Percentiles rank a stretch among this genome's conserved stretches.
Conservation (phyloP, 2,113 vertebrate species). For the Osmerus eperlanus region DNA sequence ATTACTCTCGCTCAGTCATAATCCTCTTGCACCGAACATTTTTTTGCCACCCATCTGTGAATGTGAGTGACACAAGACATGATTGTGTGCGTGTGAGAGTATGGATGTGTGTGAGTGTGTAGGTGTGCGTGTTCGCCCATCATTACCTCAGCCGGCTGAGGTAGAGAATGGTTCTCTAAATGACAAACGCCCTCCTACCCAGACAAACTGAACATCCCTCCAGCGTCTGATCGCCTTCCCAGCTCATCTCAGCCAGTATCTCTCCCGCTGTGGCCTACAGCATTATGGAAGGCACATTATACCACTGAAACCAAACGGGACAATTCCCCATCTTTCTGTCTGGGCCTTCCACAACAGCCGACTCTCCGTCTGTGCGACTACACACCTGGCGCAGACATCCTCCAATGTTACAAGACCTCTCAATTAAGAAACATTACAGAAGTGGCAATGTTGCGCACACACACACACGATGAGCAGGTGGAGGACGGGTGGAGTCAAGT, state of each 20-base stretch:
- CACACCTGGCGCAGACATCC: too few relatives aligned
- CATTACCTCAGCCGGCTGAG: too few relatives aligned
- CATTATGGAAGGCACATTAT: too few relatives aligned
- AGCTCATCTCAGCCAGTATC: too few relatives aligned
- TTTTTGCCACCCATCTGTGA: constrained; percentile 54
- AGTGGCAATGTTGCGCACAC: neutral
- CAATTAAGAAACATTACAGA: too few relatives aligned
- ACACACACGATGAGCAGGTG: constrained; percentile 41
- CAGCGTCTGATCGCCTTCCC: too few relatives aligned
- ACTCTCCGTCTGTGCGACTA: neutral
- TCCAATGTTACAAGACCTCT: too few relatives aligned
- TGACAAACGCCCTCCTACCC: too few relatives aligned
- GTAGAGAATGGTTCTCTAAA: too few relatives aligned
- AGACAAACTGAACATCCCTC: too few relatives aligned
- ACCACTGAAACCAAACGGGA: too few relatives aligned
- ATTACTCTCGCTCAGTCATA: constrained; percentile 62
- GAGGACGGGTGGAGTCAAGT: constrained; percentile 55
- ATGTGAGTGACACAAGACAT: constrained; percentile 28
- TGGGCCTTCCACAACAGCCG: neutral
- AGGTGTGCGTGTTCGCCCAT: constrained; percentile 16
- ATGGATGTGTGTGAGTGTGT: constrained; percentile 19
- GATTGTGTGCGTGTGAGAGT: constrained; percentile 32
- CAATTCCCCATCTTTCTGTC: neutral
- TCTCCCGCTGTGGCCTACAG: too few relatives aligned
- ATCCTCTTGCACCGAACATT: constrained; percentile 61